Base-by-base conservation (phyloP, 2,888 invertebrate species). In the Keiferia lycopersicella region DNA sequence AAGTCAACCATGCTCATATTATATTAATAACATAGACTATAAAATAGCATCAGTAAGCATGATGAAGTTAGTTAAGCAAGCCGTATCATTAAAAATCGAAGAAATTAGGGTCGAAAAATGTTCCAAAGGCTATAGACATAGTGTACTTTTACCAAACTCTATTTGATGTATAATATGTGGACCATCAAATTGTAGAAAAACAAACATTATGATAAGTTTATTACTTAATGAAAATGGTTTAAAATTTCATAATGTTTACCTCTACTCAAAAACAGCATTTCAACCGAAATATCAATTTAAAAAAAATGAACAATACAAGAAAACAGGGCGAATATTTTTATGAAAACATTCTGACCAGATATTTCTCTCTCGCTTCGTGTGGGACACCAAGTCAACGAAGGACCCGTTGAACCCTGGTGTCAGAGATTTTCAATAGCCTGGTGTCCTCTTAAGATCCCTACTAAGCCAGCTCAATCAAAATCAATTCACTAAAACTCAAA, bases 151-250 rank as follows among this genome's bases (percentile, higher is more conserved):
- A 51, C 68, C 68, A 14, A 64, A 64, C 56, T 64, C 65, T 10
- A 67, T 68, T 45, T 65, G 68, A 7, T 68, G 62, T 14, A 39
- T 65, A 65, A 64, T 68, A 56, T 69, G 68, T 12, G 69, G 69
- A 26, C 67, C 69, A 8, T 70, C 68, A 12, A 68, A 67, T 26
- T 68, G 69, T 64, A 68, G 68, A 4, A 70, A 68, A 66, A 70
- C 69, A 14, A 70, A 68, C 56, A 64, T 68, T 22, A 61, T 68
- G 64, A 10, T 70, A 18, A 62, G 58, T 64, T 67, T 68, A 61
- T 34, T 70, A 26, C 14, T 70, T 12, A 64, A 70, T 61, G 64
- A 66, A 65, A 70, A 68, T 65, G 69, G 68, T 12, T 45, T 69
- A 8, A 68, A 65, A 64, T 69, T 67, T 59, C 2, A 53, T 61